Base-by-base conservation (phyloP, 2,888 invertebrate species). In the Polymixis flavicincta region DNA sequence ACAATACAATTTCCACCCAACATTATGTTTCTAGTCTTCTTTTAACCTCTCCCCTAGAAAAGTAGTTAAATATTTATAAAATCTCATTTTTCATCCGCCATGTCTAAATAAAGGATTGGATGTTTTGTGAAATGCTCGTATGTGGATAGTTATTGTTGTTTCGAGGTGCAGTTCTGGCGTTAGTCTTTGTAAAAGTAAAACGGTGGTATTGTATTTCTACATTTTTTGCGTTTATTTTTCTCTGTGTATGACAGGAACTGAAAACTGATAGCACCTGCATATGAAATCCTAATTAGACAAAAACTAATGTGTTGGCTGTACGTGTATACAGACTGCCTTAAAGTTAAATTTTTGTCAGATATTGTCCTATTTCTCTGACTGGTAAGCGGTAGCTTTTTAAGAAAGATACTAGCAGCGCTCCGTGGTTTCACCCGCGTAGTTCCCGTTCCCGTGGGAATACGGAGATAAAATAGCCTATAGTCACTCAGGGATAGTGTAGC, bases 61-160 rank as follows among this genome's bases (percentile, higher is more conserved):
- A 28, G 22, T 60, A 63, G 37, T 86, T 64, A 63, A 64, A 71
- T 85, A 78, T 84, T 74, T 63, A 74, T 57, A 66, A 72, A 55
- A 52, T 57, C 8, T 28, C 32, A 79, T 69, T 83, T 73, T 74
- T 76, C 75, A 71, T 48, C 67, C 48, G 45, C 45, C n/a, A 9
- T 11, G 42, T 42, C 32, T 65, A 66, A 63, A 68, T 65, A 67
- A 72, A 66, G 59, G 57, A 65, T 65, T 25, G 6, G 13, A 50
- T 63, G 57, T 50, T 72, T 57, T 57, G 48, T 28, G 55, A 32
- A 80, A 57, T 66, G 42, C 17, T 28, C 37, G 37, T 4, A 25
- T 63, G 70, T 32, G 28, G 59, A 2, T 28, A 42, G 48, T 42
- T 60, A 11, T 22, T 68, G 17, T 37, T 55, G n/a, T 54, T n/a